Evolutionary conservation across 2,888 invertebrate genomes (phyloP).

Genomic region (Esperia sulphurella): DNA sequence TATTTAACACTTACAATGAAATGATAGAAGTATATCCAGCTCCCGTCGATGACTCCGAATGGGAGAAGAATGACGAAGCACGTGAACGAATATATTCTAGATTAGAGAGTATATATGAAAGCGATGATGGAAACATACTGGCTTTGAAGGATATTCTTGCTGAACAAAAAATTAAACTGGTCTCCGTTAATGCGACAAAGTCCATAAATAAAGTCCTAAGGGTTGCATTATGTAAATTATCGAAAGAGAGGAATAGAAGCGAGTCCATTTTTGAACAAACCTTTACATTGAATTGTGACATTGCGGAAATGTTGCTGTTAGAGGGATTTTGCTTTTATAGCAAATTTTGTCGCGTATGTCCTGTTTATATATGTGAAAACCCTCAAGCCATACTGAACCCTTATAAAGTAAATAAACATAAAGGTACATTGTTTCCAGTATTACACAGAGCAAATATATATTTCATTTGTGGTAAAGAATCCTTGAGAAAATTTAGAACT

Average conservation of each 20-base stretch:
- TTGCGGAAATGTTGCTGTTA: constrained; percentile 77
- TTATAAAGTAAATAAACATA: constrained; percentile 60
- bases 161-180: constrained; percentile 65
- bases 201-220: constrained; percentile 45
- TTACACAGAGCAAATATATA: constrained; percentile 81
- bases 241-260: constrained; percentile 56
- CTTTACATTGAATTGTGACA: constrained; percentile 66
- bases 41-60: constrained; percentile 61
- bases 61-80: constrained; percentile 72
- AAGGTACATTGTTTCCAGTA: constrained; percentile 70
- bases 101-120: constrained; percentile 63
- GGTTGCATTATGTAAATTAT: constrained; percentile 38
- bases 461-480: constrained; percentile 72
- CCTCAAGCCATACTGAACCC: constrained; percentile 65
- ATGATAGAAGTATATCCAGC: constrained; percentile 65
- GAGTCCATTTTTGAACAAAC: constrained; percentile 79
- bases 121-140: constrained; percentile 63
- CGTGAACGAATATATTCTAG: constrained; percentile 60
- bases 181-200: constrained; percentile 58
- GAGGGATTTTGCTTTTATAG: constrained; percentile 81
- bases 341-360: constrained; percentile 82
- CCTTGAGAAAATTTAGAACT: constrained; percentile 66
- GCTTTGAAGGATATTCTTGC: constrained; percentile 46
- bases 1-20: constrained; percentile 51
- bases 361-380: constrained; percentile 79